Conservation (phyloP, 1,140 invertebrate species). For the Drosophila arawakana region DNA sequence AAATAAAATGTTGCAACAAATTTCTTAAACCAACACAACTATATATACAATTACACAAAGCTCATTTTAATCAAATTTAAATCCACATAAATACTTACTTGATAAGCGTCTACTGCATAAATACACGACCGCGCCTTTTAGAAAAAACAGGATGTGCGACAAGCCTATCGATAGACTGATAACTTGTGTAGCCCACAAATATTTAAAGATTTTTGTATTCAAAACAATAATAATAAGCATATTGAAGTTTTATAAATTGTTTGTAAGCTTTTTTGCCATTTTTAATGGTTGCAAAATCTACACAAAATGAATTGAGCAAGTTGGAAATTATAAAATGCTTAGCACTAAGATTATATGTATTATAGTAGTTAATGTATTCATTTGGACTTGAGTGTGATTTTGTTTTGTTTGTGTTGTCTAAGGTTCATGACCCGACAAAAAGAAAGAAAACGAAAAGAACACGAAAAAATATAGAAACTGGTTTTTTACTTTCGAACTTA, state of each 20-base stretch:
- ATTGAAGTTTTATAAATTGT: background rate
- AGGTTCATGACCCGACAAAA: constrained; percentile 19
- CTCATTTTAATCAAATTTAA: too few relatives aligned
- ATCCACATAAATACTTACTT: too few relatives aligned
- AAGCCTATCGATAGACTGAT: too few relatives aligned
- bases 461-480: constrained; percentile 27
- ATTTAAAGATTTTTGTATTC: too few relatives aligned
- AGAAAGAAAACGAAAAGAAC: constrained; percentile 12
- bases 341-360: background rate
- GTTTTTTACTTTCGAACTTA: constrained; percentile 40
- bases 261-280: constrained; percentile 3
- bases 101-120: too few relatives aligned
- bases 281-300: background rate
- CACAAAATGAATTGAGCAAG: background rate
- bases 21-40: too few relatives aligned
- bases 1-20: too few relatives aligned
- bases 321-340: background rate
- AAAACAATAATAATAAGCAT: background rate
- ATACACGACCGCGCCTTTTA: too few relatives aligned
- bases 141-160: too few relatives aligned
- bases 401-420: background rate
- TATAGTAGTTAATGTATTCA: constrained; percentile 6
- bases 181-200: too few relatives aligned
- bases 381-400: background rate
- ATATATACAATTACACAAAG: too few relatives aligned